phyloP scores from a whole-genome alignment of 1,140 invertebrate genomes.

The Anastrepha obliqua region DNA sequence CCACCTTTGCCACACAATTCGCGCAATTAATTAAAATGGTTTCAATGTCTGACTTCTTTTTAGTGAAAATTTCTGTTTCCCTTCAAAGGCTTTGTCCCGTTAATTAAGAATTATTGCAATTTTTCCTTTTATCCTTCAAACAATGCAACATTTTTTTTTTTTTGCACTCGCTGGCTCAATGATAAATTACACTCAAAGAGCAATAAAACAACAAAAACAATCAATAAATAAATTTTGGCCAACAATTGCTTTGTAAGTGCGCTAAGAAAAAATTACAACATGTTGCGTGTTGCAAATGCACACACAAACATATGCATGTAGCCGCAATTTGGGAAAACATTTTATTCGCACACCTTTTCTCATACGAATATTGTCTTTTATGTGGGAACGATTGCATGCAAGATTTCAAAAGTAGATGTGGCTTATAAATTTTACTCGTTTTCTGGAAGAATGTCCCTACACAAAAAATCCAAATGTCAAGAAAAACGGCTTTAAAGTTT shows the following conservation, averaged over 20 bases:
- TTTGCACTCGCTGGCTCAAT: not conserved
- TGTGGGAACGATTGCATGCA: no score
- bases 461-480: no score
- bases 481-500: no score
- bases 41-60: not conserved
- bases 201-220: slow-evolving; percentile 46
- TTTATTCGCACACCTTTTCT: slow-evolving; percentile 15
- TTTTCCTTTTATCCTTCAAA: not conserved
- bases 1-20: slow-evolving; percentile 40
- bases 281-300: not conserved
- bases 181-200: slow-evolving; percentile 34
- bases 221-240: slow-evolving; percentile 48
- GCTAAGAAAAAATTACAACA: not conserved
- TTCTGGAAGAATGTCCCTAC: no score
- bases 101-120: slow-evolving; percentile 48
- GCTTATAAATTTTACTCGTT: no score
- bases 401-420: no score
- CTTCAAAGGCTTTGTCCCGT: slow-evolving; percentile 37
- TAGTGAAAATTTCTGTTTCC: not conserved
- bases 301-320: not conserved
- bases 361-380: no score
- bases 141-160: not conserved
- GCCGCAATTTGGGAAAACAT: not conserved
- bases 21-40: slow-evolving; percentile 51
- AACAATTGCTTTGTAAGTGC: slow-evolving; percentile 28